phyloP scores from a whole-genome alignment of 2,888 invertebrate genomes.

The Caenorhabditis uteleia region DNA sequence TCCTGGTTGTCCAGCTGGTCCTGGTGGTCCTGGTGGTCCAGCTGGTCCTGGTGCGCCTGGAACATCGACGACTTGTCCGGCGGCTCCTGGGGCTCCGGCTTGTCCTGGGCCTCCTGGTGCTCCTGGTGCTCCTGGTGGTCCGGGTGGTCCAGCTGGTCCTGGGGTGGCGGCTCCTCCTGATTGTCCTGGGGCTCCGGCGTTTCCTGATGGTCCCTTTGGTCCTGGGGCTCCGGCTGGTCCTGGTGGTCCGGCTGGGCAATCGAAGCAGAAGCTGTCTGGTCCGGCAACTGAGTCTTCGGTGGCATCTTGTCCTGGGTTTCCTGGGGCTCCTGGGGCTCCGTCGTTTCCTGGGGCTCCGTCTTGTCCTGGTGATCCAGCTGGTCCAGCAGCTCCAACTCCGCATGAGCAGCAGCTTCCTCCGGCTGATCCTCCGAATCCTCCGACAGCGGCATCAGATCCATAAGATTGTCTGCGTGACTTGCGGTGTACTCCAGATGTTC shows the following conservation, averaged over 20 bases:
- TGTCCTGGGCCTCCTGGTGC: constrained; percentile 41
- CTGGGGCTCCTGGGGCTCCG: constrained; percentile 47
- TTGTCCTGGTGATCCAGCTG: constrained; percentile 46
- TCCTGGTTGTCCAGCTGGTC: constrained; percentile 45
- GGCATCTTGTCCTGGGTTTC: constrained; percentile 48
- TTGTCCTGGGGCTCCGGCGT: constrained; percentile 40
- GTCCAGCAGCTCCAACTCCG: constrained; percentile 48
- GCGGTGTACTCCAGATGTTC: constrained; percentile 16
- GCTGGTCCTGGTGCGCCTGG: constrained; percentile 47
- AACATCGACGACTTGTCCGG: constrained; percentile 39
- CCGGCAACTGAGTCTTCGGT: constrained; percentile 25
- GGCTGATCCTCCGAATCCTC: constrained; percentile 28
- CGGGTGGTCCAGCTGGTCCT: constrained; percentile 46
- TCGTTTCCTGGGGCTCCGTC: constrained; percentile 53
- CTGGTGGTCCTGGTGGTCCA: constrained; percentile 45
- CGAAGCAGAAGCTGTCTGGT: constrained; percentile 50
- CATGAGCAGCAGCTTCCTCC: constrained; percentile 43
- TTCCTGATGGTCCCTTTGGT: constrained; percentile 46
- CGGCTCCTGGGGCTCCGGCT: constrained; percentile 37
- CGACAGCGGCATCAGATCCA: constrained; percentile 32
- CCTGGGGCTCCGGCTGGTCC: constrained; percentile 48
- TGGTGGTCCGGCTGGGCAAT: constrained; percentile 49
- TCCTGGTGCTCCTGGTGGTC: constrained; percentile 55
- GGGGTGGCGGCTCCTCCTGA: constrained; percentile 29
- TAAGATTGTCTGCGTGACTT: constrained; percentile 38